Percentiles rank a stretch among this genome's conserved stretches.
These are phyloP conservation scores for Standfussiana lucernea DNA, from an alignment of 2,888 invertebrate genomes.

Conservation along the genomic window DNA sequence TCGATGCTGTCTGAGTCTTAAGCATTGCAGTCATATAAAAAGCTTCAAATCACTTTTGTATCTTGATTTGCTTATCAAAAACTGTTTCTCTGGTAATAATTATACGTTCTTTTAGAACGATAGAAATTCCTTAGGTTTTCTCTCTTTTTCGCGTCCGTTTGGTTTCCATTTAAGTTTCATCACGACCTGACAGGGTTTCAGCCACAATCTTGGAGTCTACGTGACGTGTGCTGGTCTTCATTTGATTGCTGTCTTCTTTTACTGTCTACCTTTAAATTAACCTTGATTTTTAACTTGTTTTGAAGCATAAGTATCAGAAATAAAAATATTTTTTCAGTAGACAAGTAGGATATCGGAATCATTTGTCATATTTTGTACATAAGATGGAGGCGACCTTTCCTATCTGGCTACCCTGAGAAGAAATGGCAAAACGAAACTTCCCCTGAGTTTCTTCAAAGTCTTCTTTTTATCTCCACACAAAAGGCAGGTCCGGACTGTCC, in stretches of 20 bases:
- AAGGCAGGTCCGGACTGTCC: neutral
- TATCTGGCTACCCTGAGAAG: neutral
- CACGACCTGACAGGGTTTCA: neutral
- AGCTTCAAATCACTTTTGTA: neutral
- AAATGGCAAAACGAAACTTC: neutral
- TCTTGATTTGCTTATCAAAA: neutral
- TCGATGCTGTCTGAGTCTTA: neutral
- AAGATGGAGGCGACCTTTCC: neutral
- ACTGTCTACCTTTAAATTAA: neutral
- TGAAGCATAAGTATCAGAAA: neutral
- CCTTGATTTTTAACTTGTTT: neutral
- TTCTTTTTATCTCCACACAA: neutral
- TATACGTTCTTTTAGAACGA: neutral
- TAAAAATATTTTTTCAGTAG: neutral
- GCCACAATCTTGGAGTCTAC: neutral
- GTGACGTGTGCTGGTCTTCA: neutral
- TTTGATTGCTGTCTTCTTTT: neutral
- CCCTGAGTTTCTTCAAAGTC: neutral
- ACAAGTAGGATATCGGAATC: neutral
- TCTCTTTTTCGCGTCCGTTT: neutral
- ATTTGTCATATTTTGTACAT: neutral
- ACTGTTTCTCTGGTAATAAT: too few relatives aligned
- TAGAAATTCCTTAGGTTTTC: neutral
- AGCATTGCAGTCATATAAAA: neutral
- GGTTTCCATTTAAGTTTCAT: neutral